Base-by-base conservation (phyloP, 37 sponge, comb jelly and placozoan genomes). In the Aplysina aerophoba region DNA sequence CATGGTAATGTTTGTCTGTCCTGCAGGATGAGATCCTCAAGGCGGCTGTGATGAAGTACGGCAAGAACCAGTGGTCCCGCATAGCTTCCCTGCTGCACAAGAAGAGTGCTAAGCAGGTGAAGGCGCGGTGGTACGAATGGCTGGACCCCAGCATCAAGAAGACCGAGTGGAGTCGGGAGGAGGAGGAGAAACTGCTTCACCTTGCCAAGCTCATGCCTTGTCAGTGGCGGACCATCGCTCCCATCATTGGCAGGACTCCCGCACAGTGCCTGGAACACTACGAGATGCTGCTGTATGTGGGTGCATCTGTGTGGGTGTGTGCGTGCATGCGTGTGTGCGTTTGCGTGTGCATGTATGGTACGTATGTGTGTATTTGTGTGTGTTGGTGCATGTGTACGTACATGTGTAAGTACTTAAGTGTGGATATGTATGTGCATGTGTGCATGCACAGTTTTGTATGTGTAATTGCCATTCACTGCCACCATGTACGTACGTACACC, bases 31-130 rank as follows among this genome's bases (percentile, higher is more conserved):
- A 98, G 81, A 98, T 98, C 11, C 82, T 98, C 80, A 98, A 98
- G 57, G 99, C 99, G 14, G 96, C 99, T 72, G 99, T 98, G n/a
- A 98, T 98, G 99, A 98, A 98, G 88, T 98, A 98, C 83, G 99
- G 99, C 44, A 95, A 95, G 89, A 98, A 98, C 89, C 99, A 98
- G 91, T 98, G 99, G 99, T 87, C 95, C 15, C 85, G 99, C 59
- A 96, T 98, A 30, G 99, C 99, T 6, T 96, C 97, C 22, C 92
- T 98, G 20, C 85, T 98, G 14, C 99, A 98, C 87, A 92, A 97
- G 83, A 98, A 96, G 88, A 93, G 94, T 34, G 86, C 97, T 15
- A 98, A 98, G 83, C 99, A 98, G 85, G 96, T 96, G 90, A 98
- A 98, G 73, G 96, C 96, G 0, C 87, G 99, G 53, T 98, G 99